Conservation (phyloP, 2,797 vertebrate genomes). For the Coregonus ussuriensis region DNA sequence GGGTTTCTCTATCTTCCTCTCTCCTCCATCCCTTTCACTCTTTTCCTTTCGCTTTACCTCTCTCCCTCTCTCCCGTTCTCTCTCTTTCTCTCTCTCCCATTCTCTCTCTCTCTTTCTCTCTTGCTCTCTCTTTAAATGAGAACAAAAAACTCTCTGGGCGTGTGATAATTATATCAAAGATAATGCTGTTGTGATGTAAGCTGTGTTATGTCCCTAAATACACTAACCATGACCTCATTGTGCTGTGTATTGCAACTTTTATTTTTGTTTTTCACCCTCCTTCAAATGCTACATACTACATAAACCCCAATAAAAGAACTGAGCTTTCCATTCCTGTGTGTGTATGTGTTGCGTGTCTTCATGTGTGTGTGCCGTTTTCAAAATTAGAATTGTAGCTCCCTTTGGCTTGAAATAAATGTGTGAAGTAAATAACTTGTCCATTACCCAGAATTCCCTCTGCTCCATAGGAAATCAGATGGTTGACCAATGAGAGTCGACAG, state of each 20-base stretch:
- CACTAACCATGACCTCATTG: slow-evolving; percentile 18
- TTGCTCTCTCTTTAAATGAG: slow-evolving; percentile 7
- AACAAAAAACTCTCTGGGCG: slow-evolving; percentile 7
- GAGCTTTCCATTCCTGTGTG: background rate
- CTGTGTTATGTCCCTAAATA: slow-evolving; percentile 16
- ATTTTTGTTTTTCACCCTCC: background rate
- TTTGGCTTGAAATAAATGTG: slow-evolving; percentile 42
- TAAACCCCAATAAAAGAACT: background rate
- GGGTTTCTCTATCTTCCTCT: background rate
- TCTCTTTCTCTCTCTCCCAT: background rate
- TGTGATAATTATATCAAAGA: slow-evolving; percentile 29
- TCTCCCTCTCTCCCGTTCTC: background rate
- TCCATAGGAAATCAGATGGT: slow-evolving; percentile 44
- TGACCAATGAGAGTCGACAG: slow-evolving; percentile 34
- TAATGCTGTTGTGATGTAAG: slow-evolving; percentile 11
- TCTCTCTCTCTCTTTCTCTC: background rate
- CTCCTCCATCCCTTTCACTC: slow-evolving; percentile 22
- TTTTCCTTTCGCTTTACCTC: slow-evolving; percentile 5
- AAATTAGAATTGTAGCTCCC: slow-evolving; percentile 28
- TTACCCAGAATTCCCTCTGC: slow-evolving; percentile 47
- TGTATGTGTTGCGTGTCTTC: background rate
- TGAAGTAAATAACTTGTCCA: slow-evolving; percentile 55
- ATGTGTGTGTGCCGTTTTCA: background rate
- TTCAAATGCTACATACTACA: slow-evolving; percentile 1
- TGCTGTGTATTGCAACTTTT: slow-evolving; percentile 1